Evolutionary conservation across 1,140 invertebrate species (phyloP).

Genomic region (Caenorhabditis latens): DNA sequence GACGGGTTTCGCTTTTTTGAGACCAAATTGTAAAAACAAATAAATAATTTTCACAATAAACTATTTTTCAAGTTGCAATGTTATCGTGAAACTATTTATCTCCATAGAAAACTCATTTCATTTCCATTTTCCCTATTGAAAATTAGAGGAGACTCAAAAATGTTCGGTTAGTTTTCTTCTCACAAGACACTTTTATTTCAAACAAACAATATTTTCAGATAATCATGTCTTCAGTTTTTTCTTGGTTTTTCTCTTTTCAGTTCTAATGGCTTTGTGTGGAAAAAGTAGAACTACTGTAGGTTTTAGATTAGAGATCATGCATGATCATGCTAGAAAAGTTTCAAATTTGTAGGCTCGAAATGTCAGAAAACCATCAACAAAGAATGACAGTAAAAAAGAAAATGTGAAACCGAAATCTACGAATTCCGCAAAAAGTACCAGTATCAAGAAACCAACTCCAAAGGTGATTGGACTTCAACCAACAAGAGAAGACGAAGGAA

Average conservation of each 20-base stretch:
- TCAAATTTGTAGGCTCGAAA: not conserved
- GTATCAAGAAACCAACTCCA: not conserved
- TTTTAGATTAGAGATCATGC: not conserved
- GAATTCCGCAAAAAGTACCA: not conserved
- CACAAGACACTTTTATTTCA: not conserved
- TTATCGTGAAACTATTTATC: too few relatives aligned
- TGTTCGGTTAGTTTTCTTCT: not conserved
- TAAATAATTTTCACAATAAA: too few relatives aligned
- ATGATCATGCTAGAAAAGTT: too few relatives aligned
- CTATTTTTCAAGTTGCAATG: too few relatives aligned
- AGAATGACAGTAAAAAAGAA: not conserved
- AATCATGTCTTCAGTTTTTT: constrained; percentile 10
- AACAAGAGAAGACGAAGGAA: constrained; percentile 33
- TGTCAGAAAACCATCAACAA: too few relatives aligned
- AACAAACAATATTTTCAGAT: not conserved
- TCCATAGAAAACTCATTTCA: too few relatives aligned
- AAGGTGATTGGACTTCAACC: constrained; percentile 20
- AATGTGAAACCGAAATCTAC: not conserved
- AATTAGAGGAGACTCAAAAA: not conserved
- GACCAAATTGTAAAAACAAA: not conserved
- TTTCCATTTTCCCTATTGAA: too few relatives aligned
- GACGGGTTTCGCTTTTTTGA: not conserved
- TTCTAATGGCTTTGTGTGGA: not conserved
- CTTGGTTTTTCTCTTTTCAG: not conserved
- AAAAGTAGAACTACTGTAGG: constrained; percentile 5